Conservation (phyloP, 2,113 vertebrate genomes). For the Dendropsophus ebraccatus region DNA sequence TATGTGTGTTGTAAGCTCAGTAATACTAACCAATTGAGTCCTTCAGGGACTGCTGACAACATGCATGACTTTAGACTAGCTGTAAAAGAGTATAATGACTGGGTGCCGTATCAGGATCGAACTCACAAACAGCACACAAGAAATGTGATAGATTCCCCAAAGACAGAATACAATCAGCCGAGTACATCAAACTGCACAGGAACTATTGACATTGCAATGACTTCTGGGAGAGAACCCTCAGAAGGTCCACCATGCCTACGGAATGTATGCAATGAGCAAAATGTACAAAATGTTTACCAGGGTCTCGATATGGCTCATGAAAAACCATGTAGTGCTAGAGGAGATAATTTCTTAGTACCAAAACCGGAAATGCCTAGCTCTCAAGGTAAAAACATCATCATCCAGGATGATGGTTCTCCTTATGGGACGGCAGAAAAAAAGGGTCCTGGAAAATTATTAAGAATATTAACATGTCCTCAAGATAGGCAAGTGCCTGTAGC, state of each 20-base stretch:
- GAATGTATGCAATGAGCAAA: constrained; percentile 2
- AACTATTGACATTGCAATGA: not conserved
- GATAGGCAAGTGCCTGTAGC: not conserved
- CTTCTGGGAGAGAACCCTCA: not conserved
- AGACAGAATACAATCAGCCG: not conserved
- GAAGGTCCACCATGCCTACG: not conserved
- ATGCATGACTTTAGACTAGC: constrained; percentile 29
- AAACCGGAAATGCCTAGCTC: not conserved
- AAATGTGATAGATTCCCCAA: constrained; percentile 33
- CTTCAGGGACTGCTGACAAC: constrained; percentile 6
- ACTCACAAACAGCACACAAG: constrained; percentile 51
- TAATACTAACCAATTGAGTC: not conserved
- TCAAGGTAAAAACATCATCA: not conserved
- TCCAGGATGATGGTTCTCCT: not conserved
- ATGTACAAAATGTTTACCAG: not conserved
- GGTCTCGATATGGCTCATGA: not conserved
- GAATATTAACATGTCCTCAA: constrained; percentile 28
- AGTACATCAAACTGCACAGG: not conserved
- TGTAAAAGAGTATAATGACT: constrained; percentile 44
- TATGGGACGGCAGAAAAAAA: not conserved
- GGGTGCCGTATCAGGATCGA: constrained; percentile 38
- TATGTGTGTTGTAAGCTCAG: constrained; percentile 35
- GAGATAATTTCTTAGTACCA: constrained; percentile 33
- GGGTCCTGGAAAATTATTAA: constrained; percentile 20
- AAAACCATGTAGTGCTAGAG: constrained; percentile 30